A percentile compares a stretch with the other conserved stretches of the same genome.
phyloP scores from a whole-genome alignment of 2,797 vertebrate genomes.

The Mycteria americana region DNA sequence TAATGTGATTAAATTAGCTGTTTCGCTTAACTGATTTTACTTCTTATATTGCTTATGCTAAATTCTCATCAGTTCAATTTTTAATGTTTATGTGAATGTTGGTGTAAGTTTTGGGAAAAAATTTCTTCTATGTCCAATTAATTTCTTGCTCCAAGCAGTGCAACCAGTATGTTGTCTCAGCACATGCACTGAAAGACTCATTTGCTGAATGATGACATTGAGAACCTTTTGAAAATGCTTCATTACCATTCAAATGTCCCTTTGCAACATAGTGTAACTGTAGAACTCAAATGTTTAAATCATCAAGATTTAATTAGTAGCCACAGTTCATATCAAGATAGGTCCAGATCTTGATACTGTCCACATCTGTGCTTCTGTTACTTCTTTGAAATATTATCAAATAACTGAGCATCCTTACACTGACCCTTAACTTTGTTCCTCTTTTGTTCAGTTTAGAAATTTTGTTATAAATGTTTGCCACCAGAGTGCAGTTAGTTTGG shows the following conservation, averaged over 20 bases:
- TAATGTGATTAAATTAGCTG: neutral
- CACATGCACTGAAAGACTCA: neutral
- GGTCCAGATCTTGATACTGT: neutral
- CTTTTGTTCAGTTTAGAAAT: conserved; percentile 4
- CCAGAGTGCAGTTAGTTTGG: conserved; percentile 26
- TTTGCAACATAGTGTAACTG: neutral
- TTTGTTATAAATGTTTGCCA: conserved; percentile 21
- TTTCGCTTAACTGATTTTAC: neutral
- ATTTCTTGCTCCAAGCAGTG: neutral
- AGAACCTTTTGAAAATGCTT: neutral
- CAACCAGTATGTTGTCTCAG: neutral
- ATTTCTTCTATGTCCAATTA: neutral
- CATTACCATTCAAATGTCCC: neutral
- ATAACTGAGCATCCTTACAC: neutral
- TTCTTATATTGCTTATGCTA: neutral
- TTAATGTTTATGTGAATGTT: neutral
- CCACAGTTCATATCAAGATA: neutral
- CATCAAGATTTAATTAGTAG: neutral
- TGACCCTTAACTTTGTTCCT: neutral
- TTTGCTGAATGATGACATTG: neutral
- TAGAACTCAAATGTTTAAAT: neutral
- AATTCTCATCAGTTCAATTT: neutral
- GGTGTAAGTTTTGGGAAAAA: neutral
- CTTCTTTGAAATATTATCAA: neutral
- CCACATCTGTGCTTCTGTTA: neutral